These are phyloP conservation scores for Heliconius hermathena DNA, from an alignment of 1,140 invertebrate species.

Conservation along the genomic window DNA sequence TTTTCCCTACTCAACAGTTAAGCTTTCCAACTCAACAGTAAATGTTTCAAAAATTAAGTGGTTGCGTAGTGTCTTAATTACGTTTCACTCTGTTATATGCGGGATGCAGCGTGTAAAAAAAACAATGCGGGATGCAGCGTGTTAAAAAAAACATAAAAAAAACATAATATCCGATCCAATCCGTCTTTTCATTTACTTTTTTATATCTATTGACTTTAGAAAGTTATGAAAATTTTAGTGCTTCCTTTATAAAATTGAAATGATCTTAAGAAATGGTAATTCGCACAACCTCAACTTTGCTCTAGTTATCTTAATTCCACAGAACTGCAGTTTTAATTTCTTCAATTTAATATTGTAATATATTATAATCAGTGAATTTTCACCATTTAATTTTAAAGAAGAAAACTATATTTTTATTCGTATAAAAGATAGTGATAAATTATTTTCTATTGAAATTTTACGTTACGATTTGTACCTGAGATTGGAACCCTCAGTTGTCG, in stretches of 20 bases:
- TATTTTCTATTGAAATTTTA: too few species aligned
- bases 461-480: too few species aligned
- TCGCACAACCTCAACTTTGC: slow-evolving; percentile 14
- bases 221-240: slow-evolving; percentile 18
- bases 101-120: too few species aligned
- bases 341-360: slow-evolving; percentile 16
- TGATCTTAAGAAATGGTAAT: slow-evolving; percentile 23
- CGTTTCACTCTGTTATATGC: too few species aligned
- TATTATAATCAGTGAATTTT: slow-evolving; percentile 8
- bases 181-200: neutral
- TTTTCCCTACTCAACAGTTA: too few species aligned
- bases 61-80: too few species aligned
- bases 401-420: neutral
- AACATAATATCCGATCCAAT: neutral
- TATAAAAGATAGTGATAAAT: neutral
- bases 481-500: too few species aligned
- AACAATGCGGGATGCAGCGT: too few species aligned
- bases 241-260: slow-evolving; percentile 26
- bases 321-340: slow-evolving; percentile 20
- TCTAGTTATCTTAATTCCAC: slow-evolving; percentile 22
- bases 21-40: too few species aligned
- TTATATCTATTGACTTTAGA: slow-evolving; percentile 10
- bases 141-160: too few species aligned
- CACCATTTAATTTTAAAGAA: neutral
- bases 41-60: too few species aligned